A percentile compares a stretch with the other conserved stretches of the same genome.
phyloP scores from a whole-genome alignment of 2,888 invertebrate species.

The Acrocyrtus sp. region DNA sequence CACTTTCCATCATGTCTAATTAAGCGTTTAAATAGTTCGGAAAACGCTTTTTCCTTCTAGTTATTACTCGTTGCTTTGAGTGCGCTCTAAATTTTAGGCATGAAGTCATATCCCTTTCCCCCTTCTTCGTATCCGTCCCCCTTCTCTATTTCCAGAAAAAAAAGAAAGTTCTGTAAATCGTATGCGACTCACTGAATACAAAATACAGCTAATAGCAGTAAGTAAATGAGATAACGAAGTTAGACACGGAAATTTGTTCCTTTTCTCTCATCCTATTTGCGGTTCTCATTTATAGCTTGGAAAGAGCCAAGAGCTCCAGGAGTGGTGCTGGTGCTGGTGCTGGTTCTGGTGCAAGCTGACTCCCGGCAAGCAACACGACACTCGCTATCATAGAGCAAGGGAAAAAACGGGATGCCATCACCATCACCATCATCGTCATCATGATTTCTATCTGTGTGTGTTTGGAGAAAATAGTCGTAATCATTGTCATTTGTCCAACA shows the following conservation, averaged over 20 bases:
- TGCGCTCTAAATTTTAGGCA: conserved; percentile 6
- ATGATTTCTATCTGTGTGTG: neutral
- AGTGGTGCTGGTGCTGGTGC: too few species aligned
- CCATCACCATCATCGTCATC: neutral
- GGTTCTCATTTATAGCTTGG: conserved; percentile 10
- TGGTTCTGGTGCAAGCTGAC: too few species aligned
- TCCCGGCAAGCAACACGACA: too few species aligned
- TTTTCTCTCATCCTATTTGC: neutral
- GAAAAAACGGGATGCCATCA: too few species aligned
- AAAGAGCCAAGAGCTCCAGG: too few species aligned
- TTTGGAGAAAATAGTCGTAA: too few species aligned
- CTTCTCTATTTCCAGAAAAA: neutral
- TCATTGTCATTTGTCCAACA: neutral
- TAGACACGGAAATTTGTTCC: conserved; percentile 37
- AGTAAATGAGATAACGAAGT: conserved; percentile 47
- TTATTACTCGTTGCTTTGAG: neutral
- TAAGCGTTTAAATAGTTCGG: conserved; percentile 17
- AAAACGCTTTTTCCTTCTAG: conserved; percentile 21
- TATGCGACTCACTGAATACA: conserved; percentile 38
- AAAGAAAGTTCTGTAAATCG: conserved; percentile 8
- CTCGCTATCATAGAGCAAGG: too few species aligned
- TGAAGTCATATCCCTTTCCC: neutral
- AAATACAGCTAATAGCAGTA: conserved; percentile 25
- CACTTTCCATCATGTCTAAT: conserved; percentile 9
- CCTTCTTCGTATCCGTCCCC: neutral